Conservation (phyloP, 2,113 vertebrate species). For the Salvelinus alpinus region DNA sequence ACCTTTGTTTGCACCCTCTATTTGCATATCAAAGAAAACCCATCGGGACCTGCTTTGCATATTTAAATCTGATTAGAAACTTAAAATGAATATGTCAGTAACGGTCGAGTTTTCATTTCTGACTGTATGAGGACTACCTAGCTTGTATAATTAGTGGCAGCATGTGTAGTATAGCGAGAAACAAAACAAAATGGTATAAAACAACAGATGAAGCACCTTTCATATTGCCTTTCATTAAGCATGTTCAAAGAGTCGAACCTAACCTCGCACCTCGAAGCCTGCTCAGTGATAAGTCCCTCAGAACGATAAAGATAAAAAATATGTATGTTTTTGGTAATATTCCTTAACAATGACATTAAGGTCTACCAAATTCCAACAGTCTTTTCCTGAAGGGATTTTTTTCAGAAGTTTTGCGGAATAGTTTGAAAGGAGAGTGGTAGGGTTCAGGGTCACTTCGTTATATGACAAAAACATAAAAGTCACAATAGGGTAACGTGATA, state of each 20-base stretch:
- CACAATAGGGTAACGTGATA: slow-evolving; percentile 67
- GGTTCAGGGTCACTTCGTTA: slow-evolving; percentile 68
- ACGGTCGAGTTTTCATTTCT: slow-evolving; percentile 68
- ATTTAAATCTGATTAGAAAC: slow-evolving; percentile 80
- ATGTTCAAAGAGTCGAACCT: slow-evolving; percentile 70
- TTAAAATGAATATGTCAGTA: slow-evolving; percentile 80
- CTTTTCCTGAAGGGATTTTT: slow-evolving; percentile 71
- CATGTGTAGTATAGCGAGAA: slow-evolving; percentile 66
- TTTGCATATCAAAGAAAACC: slow-evolving; percentile 79
- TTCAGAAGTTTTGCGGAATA: slow-evolving; percentile 68
- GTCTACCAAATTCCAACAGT: slow-evolving; percentile 70
- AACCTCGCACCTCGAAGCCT: slow-evolving; percentile 62
- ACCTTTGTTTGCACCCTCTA: slow-evolving; percentile 75
- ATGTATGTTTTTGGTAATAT: slow-evolving; percentile 65
- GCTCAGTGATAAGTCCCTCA: slow-evolving; percentile 65
- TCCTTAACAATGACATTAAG: slow-evolving; percentile 69
- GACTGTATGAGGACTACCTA: slow-evolving; percentile 61
- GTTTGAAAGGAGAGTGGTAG: slow-evolving; percentile 62
- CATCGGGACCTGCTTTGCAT: slow-evolving; percentile 75
- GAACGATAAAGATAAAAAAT: slow-evolving; percentile 64
- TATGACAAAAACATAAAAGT: slow-evolving; percentile 76
- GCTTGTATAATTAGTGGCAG: slow-evolving; percentile 74
- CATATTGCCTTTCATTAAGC: slow-evolving; percentile 72
- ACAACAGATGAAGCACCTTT: slow-evolving; percentile 66
- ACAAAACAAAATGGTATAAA: slow-evolving; percentile 71